Evolutionary conservation across 2,113 vertebrate genomes (phyloP), one percentile per base, ranked within the genome.

Genomic region (Nematolebias whitei): DNA sequence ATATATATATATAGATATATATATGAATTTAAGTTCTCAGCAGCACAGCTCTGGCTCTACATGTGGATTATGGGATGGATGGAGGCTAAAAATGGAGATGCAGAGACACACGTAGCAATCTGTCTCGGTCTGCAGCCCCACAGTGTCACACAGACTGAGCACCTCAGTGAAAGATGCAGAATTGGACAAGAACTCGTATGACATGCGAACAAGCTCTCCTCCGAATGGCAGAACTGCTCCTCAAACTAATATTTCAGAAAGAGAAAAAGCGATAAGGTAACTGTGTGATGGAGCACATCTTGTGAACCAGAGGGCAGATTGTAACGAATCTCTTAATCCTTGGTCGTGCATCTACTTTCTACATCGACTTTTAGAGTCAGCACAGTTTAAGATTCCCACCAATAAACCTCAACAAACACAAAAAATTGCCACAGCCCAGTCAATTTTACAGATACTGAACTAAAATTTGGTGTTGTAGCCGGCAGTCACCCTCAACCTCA

Each of bases 11-110:
- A n/a, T n/a, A n/a, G n/a, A n/a, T n/a, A n/a, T n/a, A n/a, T n/a
- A n/a, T n/a, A n/a, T n/a, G n/a, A n/a, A 26, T 63, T 49, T 29
- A 39, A 58, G 32, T 49, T 39, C 47, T 54, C 22, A 6, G 39
- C 22, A 58, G 48, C 26, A 24, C 10, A 32, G 10, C 20, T 55
- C 43, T 71, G 3, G 26, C 0, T 1, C 69, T 63, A 55, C 52
- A 68, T 75, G 50, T 7, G 50, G 71, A 85, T 85, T 83, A 89
- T 62, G 49, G 74, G 40, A 63, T 50, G 64, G 58, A 73, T 49
- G 45, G 63, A 78, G 57, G 64, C 52, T 49, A 74, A 84, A 85
- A 83, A 79, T 87, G 71, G 62, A 75, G 75, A 85, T 69, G 70
- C 24, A 64, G 26, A 47, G 60, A 38, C 49, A 63, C 57, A 66